Evolutionary conservation across 2,113 vertebrate genomes (phyloP), one percentile per base, ranked within the genome.

Genomic region (Hippocampus barbouri): DNA sequence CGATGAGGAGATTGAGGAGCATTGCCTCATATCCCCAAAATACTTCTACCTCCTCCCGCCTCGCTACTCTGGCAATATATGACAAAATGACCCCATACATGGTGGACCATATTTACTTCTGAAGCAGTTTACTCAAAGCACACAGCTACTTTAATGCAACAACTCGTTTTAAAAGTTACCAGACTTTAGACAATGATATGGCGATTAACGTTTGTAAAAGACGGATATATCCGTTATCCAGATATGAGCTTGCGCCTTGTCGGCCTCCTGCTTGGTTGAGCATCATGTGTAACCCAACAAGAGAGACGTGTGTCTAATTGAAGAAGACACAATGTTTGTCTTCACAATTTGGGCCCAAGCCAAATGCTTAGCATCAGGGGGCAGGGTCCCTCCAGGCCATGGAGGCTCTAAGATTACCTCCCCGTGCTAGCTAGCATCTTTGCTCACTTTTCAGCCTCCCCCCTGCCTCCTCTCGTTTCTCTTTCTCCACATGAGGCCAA

Each of bases 251-350:
- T 77, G 73, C 74, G 60, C 59, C 54, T 75, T 69, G 68, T 73
- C 14, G 2, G 1, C 53, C 38, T 74, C 15, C 11, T 57, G 21
- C 54, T 63, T n/a, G 4, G 11, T 66, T 54, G 23, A 69, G 59
- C 69, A 34, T 43, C 45, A 61, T 68, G 47, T 68, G 65, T 64
- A 74, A 74, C 63, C 69, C 75, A 63, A 68, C 57, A 41, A 78
- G 65, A 82, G 57, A 80, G 69, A 79, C 75, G 77, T 82, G 82
- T 86, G 73, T 75, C 76, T 91, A 89, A 92, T 90, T 86, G 84
- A 87, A 86, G 77, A 79, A 85, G 89, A 91, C 87, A 79, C 80
- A 69, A 85, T 89, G 87, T 91, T 92, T 91, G 88, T 91, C 87
- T 82, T 89, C 84, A 87, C 77, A 73, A 87, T 85, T 90, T 92